Evolutionary conservation across 2,797 vertebrate genomes (phyloP), one percentile per base, ranked within the genome.

Genomic region (Sebastes trivittatus): DNA sequence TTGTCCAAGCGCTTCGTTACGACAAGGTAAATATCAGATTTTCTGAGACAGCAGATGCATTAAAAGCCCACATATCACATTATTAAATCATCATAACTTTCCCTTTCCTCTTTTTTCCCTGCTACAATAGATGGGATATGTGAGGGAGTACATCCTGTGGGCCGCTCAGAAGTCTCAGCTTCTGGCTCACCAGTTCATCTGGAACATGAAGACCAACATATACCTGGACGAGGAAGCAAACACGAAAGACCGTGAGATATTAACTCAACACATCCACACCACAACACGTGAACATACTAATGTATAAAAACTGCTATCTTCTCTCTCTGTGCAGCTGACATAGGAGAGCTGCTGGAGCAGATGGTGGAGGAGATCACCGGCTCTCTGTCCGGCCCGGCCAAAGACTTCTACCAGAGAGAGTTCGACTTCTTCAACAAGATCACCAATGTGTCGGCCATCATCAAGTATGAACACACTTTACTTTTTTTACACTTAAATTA

Each of bases 181-280:
- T 4, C 92, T 99, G 90, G 98, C 98, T 61, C 98, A 99, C 87
- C 98, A 99, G 49, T 99, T 99, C 87, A 98, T 99, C 90, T 99
- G 98, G 98, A 99, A 99, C 94, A 99, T 99, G 98, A 98, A 99
- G 91, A 99, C 98, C 8, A 99, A 99, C 92, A 97, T 98, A 81
- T 99, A 91, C 89, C 82, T 97, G 68, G 98, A 99, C 14, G 98
- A 99, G 81, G 98, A 99, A 86, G 98, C 93, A 42, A 96, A 96
- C 85, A 97, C 97, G 77, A 99, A 99, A 94, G 98, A 99, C 86
- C 96, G 98, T 99, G 91, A 97, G 97, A 82, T 11, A 5, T 36
- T 67, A 10, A 7, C 2, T 34, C 27, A 7, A 42, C 32, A 32
- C 16, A 6, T 22, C 6, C 23, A 36, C 18, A 20, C 14, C 6